Conservation (phyloP, 2,113 vertebrate genomes). For the Rutilus rutilus region DNA sequence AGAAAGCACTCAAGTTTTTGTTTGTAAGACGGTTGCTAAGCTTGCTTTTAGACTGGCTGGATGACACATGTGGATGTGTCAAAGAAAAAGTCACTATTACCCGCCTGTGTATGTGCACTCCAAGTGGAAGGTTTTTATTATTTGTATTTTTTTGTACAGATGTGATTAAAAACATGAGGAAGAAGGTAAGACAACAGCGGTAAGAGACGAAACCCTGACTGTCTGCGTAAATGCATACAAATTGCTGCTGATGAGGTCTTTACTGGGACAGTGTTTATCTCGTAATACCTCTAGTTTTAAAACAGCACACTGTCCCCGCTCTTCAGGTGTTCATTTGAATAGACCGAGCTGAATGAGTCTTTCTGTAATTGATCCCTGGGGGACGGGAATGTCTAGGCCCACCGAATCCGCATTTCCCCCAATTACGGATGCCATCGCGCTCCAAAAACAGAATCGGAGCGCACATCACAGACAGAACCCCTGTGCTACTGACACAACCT, state of each 20-base stretch:
- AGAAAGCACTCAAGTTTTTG: constrained; percentile 22
- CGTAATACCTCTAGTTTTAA: constrained; percentile 86
- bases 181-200: constrained; percentile 25
- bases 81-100: constrained; percentile 13
- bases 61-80: constrained; percentile 27
- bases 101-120: not conserved
- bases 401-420: constrained; percentile 85
- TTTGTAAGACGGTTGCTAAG: not conserved
- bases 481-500: not conserved
- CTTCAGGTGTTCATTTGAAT: constrained; percentile 94
- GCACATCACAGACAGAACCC: constrained; percentile 7
- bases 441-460: constrained; percentile 69
- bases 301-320: constrained; percentile 83
- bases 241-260: constrained; percentile 86
- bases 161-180: constrained; percentile 66
- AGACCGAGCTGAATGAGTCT: constrained; percentile 89
- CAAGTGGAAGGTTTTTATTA: not conserved
- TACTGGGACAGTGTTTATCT: constrained; percentile 88
- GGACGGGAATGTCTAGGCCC: constrained; percentile 81
- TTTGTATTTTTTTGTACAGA: constrained; percentile 61
- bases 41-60: not conserved
- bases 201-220: constrained; percentile 70
- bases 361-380: constrained; percentile 92
- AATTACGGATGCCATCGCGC: constrained; percentile 72
- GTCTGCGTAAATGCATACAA: constrained; percentile 87